Conservation (phyloP, 2,888 invertebrate genomes). For the Eristalinus aeneus region DNA sequence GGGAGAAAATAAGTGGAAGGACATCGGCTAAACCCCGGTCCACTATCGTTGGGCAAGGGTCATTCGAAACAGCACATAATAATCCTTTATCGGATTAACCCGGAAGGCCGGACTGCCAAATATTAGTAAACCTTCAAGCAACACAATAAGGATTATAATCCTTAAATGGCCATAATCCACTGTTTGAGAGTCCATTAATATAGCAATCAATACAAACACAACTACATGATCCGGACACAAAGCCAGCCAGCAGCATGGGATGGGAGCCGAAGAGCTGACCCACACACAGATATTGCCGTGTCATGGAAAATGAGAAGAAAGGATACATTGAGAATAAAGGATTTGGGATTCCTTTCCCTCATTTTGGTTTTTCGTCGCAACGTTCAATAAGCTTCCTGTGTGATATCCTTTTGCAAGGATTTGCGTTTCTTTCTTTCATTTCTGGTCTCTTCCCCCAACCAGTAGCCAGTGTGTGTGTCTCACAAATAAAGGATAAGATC, state of each 20-base stretch:
- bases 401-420: constrained; percentile 60
- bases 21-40: constrained; percentile 15
- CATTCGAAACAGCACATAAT: constrained; percentile 48
- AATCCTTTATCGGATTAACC: constrained; percentile 70
- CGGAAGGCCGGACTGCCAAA: constrained; percentile 61
- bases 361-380: constrained; percentile 43
- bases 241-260: background rate
- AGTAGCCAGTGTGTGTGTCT: constrained; percentile 52
- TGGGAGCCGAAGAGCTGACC: background rate
- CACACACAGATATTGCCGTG: background rate
- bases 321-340: constrained; percentile 45
- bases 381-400: constrained; percentile 67
- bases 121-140: constrained; percentile 65
- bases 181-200: constrained; percentile 64
- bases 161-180: constrained; percentile 64
- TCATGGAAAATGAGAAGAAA: constrained; percentile 24
- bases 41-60: constrained; percentile 13
- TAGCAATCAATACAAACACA: constrained; percentile 52
- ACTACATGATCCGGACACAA: background rate
- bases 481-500: constrained; percentile 63
- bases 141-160: constrained; percentile 69
- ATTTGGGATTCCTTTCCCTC: constrained; percentile 31
- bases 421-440: constrained; percentile 5
- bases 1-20: constrained; percentile 6
- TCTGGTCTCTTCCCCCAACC: constrained; percentile 10